Base-by-base conservation (phyloP, 2,113 vertebrate genomes). In the Tupaia tana region DNA sequence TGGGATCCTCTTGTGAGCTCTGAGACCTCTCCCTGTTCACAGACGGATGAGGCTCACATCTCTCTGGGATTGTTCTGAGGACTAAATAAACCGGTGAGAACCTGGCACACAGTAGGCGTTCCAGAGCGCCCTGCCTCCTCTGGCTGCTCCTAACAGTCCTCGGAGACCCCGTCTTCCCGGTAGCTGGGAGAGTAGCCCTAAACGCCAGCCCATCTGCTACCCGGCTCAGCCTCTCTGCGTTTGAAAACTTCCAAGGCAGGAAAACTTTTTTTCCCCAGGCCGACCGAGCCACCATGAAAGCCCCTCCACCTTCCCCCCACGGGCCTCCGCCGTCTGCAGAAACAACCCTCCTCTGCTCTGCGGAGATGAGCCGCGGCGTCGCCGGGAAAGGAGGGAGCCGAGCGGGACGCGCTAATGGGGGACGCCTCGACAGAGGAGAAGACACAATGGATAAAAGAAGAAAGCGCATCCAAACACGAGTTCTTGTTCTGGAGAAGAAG, bases 401-500 rank as follows among this genome's bases (percentile, higher is more conserved):
- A 79, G 92, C 20, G 90, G 88, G 87, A 25, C 77, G 96, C 97
- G 95, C 96, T 98, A 98, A 98, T 97, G 97, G 97, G 97, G 93
- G 90, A 94, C 90, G 95, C 70, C 24, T 31, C 64, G 25, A 94
- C 96, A 79, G 97, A 95, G 97, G 96, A n/a, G 67, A 56, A 89
- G 97, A 97, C 98, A 98, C 95, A 96, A 97, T 96, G 98, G 97
- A 95, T 80, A 96, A 97, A 94, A 98, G 98, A 80, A 96, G 98
- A 94, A 95, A 96, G 96, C 96, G 97, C 98, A 97, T 98, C 97
- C 98, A 97, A 98, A 98, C 98, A 97, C 95, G 92, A 96, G 98
- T 98, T 97, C 98, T 98, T 98, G 98, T 98, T 98, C 98, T 98
- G 87, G 95, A 98, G 98, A 98, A 98, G 98, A 98, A 98, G 98